Conservation (phyloP, 2,113 vertebrate species). For the Puntigrus tetrazona region DNA sequence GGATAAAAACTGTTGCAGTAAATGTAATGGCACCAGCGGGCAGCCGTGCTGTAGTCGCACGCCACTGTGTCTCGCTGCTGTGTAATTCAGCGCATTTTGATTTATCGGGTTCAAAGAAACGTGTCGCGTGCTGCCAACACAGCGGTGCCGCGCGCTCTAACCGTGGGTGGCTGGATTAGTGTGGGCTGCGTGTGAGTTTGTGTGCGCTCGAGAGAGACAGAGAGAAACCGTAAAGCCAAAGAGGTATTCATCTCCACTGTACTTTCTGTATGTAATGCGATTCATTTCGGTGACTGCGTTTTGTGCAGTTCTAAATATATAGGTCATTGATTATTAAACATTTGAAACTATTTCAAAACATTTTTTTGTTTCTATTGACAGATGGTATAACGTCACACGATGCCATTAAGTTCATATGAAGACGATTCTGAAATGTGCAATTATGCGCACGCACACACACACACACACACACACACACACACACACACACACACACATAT, state of each 20-base stretch:
- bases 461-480: too few species aligned
- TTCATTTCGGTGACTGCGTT: background rate
- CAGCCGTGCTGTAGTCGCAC: background rate
- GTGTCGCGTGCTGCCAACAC: background rate
- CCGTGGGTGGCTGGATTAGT: background rate
- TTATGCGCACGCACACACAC: too few species aligned
- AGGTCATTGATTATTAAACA: background rate
- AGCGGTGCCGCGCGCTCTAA: background rate
- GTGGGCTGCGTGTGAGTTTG: conserved; percentile 2
- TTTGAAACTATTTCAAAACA: background rate
- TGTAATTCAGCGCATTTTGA: background rate
- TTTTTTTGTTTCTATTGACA: background rate
- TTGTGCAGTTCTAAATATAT: background rate
- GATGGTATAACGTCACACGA: background rate
- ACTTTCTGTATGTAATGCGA: background rate
- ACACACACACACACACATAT: too few species aligned
- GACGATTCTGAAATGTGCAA: background rate
- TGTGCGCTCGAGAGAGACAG: background rate
- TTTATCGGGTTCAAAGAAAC: conserved; percentile 1
- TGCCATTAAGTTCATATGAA: background rate
- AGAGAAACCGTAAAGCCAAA: background rate
- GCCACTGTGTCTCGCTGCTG: background rate
- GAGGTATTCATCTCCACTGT: background rate
- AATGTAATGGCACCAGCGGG: conserved; percentile 1
- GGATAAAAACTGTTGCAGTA: background rate